phyloP scores from a whole-genome alignment of 2,113 vertebrate species.

The Mustela nigripes region DNA sequence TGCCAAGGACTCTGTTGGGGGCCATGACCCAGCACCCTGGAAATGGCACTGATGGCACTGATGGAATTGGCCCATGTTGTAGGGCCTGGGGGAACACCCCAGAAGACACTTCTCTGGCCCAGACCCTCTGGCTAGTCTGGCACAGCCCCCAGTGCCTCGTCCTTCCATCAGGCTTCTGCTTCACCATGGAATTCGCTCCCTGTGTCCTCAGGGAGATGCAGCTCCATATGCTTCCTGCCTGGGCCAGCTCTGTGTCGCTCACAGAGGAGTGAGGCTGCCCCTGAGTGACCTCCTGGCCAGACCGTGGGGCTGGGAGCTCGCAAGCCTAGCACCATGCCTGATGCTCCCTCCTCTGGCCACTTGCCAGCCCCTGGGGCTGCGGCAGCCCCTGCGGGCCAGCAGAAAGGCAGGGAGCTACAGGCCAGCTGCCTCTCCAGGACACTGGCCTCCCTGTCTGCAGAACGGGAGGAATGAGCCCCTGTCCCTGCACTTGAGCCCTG shows the following conservation, averaged over 20 bases:
- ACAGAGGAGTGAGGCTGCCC: background rate
- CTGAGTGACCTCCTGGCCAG: rapidly evolving
- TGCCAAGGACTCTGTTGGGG: background rate
- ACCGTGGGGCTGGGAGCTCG: rapidly evolving
- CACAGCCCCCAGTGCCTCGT: background rate
- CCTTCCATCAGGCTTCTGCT: background rate
- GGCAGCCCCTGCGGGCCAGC: too few species aligned
- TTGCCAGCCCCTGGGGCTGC: rapidly evolving
- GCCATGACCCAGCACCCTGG: background rate
- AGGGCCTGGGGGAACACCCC: rapidly evolving
- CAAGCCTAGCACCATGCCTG: rapidly evolving
- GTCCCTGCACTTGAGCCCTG: rapidly evolving
- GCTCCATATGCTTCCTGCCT: rapidly evolving
- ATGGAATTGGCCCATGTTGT: background rate
- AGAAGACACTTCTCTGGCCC: background rate
- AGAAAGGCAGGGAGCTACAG: background rate
- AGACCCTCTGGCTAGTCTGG: rapidly evolving
- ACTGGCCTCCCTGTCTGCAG: background rate
- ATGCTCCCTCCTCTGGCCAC: rapidly evolving
- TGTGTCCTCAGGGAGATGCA: rapidly evolving
- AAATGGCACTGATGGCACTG: rapidly evolving
- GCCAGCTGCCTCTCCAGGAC: background rate
- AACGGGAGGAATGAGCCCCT: rapidly evolving
- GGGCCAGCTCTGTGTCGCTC: background rate
- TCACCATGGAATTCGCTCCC: rapidly evolving